Conservation (phyloP, 2,113 vertebrate species). For the Pogonocichla stellata region DNA sequence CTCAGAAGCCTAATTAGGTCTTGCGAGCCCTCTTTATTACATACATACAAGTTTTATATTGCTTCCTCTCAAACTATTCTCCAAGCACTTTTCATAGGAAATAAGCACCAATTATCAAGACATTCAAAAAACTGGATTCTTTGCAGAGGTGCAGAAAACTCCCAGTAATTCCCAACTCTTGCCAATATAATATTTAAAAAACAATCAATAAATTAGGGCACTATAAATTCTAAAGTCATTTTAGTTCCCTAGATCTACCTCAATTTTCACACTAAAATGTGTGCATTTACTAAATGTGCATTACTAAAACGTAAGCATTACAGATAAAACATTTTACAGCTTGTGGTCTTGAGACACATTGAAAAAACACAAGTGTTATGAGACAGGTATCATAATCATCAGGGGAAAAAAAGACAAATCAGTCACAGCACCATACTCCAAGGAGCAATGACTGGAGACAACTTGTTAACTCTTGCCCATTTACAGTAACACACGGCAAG, state of each 20-base stretch:
- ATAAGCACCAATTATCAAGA: neutral
- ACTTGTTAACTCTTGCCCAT: neutral
- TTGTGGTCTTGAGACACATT: accelerated
- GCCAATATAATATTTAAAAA: neutral
- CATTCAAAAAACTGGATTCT: neutral
- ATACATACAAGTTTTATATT: neutral
- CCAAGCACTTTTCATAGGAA: neutral
- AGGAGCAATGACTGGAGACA: neutral
- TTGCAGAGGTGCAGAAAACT: neutral
- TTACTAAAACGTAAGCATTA: neutral
- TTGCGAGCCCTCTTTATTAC: neutral
- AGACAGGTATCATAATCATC: neutral
- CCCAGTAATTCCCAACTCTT: neutral
- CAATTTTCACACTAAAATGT: neutral
- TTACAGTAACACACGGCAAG: neutral
- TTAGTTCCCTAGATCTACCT: neutral
- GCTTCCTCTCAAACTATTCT: neutral
- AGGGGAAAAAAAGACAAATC: neutral
- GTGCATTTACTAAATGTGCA: too few species aligned
- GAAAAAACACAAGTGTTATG: neutral
- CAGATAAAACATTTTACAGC: neutral
- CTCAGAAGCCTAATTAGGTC: neutral
- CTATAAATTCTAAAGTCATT: neutral
- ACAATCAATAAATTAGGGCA: neutral
- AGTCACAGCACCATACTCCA: neutral